Percentiles rank a stretch among this genome's conserved stretches.
phyloP scores from a whole-genome alignment of 2,888 invertebrate species.

The Bimastos eiseni region DNA sequence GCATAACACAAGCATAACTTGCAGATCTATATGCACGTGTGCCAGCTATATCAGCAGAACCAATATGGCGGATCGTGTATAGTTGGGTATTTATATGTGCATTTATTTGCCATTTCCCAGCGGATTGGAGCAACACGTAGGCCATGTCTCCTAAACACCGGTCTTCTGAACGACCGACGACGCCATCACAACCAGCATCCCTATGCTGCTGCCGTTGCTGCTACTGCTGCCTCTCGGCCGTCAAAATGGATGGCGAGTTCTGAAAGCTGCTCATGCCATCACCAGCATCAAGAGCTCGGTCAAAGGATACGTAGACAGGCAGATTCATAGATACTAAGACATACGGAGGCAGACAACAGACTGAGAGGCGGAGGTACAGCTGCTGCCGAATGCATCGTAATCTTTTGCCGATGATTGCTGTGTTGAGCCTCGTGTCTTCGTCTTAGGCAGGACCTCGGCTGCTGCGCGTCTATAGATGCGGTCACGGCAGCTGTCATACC shows the following conservation, averaged over 20 bases:
- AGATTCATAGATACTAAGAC: background rate
- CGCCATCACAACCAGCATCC: background rate
- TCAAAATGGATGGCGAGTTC: background rate
- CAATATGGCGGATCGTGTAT: background rate
- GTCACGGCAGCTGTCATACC: background rate
- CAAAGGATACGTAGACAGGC: background rate
- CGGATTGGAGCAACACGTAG: background rate
- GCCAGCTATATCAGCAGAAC: background rate
- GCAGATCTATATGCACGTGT: background rate
- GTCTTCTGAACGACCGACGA: background rate
- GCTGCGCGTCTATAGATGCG: background rate
- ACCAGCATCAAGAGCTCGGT: background rate
- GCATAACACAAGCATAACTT: background rate
- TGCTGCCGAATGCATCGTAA: background rate
- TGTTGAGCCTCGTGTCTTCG: background rate
- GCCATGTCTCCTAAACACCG: constrained; percentile 3
- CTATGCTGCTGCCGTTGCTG: background rate
- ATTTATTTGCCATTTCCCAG: constrained; percentile 4
- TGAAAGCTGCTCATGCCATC: background rate
- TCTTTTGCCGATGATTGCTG: background rate
- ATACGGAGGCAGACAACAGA: background rate
- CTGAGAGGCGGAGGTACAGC: background rate
- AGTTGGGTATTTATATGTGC: background rate
- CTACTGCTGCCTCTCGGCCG: background rate
- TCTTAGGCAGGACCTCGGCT: background rate